Percentiles rank a stretch among this genome's conserved stretches.
Evolutionary conservation across 2,113 vertebrate genomes (phyloP).

Genomic region (Saguinus imperator): DNA sequence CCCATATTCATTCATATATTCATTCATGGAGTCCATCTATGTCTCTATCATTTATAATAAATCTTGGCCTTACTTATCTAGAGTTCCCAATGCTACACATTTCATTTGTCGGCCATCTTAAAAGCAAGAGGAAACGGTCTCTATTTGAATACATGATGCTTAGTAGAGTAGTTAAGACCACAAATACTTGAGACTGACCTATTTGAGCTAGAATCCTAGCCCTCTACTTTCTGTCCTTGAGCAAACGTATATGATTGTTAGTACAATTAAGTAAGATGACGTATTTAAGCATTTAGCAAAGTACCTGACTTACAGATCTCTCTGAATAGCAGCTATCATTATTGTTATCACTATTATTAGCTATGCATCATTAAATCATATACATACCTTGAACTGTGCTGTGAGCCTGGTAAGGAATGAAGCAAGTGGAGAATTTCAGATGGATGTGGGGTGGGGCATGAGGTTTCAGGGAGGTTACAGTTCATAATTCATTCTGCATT

Average conservation of each 20-base stretch:
- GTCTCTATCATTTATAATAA: neutral
- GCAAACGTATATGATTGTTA: neutral
- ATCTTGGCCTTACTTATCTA: neutral
- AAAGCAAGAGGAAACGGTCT: neutral
- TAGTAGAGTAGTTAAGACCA: neutral
- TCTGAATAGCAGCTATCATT: neutral
- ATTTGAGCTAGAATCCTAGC: neutral
- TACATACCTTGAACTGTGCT: neutral
- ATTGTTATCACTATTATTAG: neutral
- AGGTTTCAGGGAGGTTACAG: neutral
- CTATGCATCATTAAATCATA: neutral
- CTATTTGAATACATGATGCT: neutral
- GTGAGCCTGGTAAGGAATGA: neutral
- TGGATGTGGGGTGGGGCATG: neutral
- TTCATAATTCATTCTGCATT: neutral
- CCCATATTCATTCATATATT: neutral
- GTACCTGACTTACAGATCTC: neutral
- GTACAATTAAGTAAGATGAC: neutral
- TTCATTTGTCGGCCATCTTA: neutral
- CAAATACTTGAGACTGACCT: neutral
- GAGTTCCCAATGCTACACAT: neutral
- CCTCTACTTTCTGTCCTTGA: neutral
- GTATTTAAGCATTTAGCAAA: neutral
- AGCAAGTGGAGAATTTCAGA: neutral
- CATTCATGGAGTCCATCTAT: neutral